phyloP scores from a whole-genome alignment of 2,113 vertebrate genomes.

The Dascyllus trimaculatus region DNA sequence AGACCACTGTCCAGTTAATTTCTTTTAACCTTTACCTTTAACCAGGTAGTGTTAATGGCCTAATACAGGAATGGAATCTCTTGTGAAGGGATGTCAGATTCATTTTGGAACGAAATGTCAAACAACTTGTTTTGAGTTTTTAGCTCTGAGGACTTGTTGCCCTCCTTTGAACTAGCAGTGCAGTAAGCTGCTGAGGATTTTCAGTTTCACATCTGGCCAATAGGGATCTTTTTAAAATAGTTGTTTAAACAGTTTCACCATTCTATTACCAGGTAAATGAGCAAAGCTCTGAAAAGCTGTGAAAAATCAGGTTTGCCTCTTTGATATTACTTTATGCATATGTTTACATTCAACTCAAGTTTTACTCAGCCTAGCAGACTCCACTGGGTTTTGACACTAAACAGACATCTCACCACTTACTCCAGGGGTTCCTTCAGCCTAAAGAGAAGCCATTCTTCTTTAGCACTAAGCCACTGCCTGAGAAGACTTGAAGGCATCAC shows the following conservation, averaged over 20 bases:
- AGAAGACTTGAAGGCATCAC: slow-evolving; percentile 91
- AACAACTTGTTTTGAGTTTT: too few species aligned
- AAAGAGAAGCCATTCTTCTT: slow-evolving; percentile 85
- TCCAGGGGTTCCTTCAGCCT: slow-evolving; percentile 80
- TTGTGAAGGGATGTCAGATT: too few species aligned
- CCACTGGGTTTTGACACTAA: slow-evolving; percentile 82
- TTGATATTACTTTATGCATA: not conserved
- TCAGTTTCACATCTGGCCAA: not conserved
- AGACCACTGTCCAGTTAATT: too few species aligned
- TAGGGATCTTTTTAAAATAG: not conserved
- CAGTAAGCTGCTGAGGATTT: not conserved
- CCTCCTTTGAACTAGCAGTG: slow-evolving; percentile 51
- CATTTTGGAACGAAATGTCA: too few species aligned
- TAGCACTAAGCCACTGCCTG: slow-evolving; percentile 37
- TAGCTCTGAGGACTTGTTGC: too few species aligned
- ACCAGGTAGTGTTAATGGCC: too few species aligned
- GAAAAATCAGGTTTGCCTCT: not conserved
- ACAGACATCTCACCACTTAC: slow-evolving; percentile 87
- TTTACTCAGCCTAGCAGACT: slow-evolving; percentile 12
- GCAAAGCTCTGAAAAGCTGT: not conserved
- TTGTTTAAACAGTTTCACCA: not conserved
- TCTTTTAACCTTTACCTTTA: too few species aligned
- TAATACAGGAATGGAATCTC: too few species aligned
- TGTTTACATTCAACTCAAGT: slow-evolving; percentile 60
- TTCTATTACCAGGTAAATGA: not conserved